phyloP scores from a whole-genome alignment of 2,113 vertebrate genomes.

The Lycocorax pyrrhopterus region DNA sequence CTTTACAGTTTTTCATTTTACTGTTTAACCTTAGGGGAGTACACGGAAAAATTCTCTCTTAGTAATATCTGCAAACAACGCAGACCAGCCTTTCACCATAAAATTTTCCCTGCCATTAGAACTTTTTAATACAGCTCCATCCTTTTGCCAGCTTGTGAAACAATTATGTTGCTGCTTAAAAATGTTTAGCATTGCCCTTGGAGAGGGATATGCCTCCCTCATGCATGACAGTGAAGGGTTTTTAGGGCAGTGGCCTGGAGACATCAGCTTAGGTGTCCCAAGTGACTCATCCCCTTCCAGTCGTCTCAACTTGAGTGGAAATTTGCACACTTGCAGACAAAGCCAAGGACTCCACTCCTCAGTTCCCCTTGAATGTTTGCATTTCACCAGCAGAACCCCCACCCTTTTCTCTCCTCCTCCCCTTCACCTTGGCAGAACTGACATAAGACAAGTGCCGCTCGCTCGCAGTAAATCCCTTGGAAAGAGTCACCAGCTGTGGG shows the following conservation, averaged over 20 bases:
- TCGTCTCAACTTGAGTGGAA: background rate
- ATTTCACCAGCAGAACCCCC: background rate
- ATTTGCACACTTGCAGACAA: background rate
- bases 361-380: background rate
- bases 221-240: background rate
- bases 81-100: slow-evolving; percentile 5
- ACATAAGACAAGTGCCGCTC: background rate
- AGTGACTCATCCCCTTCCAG: background rate
- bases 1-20: slow-evolving; percentile 20
- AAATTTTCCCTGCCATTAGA: slow-evolving; percentile 25
- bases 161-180: slow-evolving; percentile 18
- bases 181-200: slow-evolving; percentile 13
- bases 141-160: slow-evolving; percentile 40
- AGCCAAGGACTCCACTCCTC: background rate
- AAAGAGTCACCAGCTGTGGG: background rate
- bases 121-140: slow-evolving; percentile 42
- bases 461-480: background rate
- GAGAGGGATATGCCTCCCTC: background rate
- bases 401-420: background rate
- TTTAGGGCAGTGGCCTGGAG: background rate
- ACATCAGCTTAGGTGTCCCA: background rate
- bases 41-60: background rate
- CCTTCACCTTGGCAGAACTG: background rate
- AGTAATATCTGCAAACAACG: slow-evolving; percentile 4
- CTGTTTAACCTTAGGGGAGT: slow-evolving; percentile 24